A percentile compares a stretch with the other conserved stretches of the same genome.
These are phyloP conservation scores for Amblyteles armatorius DNA, from an alignment of 2,888 invertebrate genomes.

Conservation along the genomic window DNA sequence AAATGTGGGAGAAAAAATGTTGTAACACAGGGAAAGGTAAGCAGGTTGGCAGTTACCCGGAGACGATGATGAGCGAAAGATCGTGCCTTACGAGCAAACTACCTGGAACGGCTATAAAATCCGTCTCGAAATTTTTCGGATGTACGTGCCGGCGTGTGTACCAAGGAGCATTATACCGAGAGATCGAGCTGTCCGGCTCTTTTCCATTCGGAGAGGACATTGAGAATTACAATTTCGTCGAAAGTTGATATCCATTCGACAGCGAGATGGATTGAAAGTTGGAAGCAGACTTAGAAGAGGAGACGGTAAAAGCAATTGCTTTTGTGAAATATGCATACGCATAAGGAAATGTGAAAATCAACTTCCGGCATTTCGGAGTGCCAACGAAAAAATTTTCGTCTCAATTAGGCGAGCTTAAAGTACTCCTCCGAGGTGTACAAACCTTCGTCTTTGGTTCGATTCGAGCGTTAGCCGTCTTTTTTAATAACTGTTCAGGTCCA, in stretches of 20 bases:
- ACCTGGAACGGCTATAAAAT: conserved; percentile 64
- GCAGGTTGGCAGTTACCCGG: conserved; percentile 1
- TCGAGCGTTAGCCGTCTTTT: neutral
- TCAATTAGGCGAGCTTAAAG: neutral
- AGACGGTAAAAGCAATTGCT: too few species aligned
- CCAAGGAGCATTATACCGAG: conserved; percentile 56
- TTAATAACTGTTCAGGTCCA: neutral
- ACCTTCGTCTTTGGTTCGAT: neutral
- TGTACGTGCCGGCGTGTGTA: conserved; percentile 59
- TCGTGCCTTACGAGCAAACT: conserved; percentile 62
- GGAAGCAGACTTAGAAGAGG: neutral
- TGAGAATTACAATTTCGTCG: neutral
- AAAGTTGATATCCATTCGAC: neutral
- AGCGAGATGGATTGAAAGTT: neutral
- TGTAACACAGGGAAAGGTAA: conserved; percentile 16
- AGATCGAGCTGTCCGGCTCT: conserved; percentile 54
- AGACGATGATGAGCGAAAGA: conserved; percentile 34
- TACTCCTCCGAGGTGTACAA: neutral
- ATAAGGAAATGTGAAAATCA: neutral
- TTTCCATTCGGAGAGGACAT: neutral
- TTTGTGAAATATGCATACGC: neutral
- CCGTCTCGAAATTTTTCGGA: conserved; percentile 66
- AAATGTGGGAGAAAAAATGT: conserved; percentile 11
- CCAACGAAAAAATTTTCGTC: neutral
- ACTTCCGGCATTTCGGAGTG: neutral